Conservation (phyloP, 2,797 vertebrate species). For the Dendrocincla fuliginosa region DNA sequence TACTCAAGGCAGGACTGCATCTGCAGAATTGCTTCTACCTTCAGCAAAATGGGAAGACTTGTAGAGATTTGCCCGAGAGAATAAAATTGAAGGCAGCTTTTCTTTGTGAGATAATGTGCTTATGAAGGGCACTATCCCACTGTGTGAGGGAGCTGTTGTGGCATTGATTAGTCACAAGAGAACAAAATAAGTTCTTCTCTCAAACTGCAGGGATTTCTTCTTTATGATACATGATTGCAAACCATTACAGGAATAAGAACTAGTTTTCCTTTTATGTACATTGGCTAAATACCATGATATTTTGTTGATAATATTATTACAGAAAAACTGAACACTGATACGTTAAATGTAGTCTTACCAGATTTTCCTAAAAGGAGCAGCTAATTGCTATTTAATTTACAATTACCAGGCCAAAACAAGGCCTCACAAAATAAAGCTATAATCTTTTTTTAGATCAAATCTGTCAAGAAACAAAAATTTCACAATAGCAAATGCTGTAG, state of each 20-base stretch:
- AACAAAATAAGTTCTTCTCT: slow-evolving; percentile 8
- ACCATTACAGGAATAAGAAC: background rate
- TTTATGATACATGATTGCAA: background rate
- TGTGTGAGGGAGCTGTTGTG: background rate
- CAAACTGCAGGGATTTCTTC: background rate
- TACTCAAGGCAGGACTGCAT: background rate
- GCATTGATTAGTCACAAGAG: background rate
- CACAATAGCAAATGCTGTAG: slow-evolving; percentile 19
- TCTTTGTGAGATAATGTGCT: background rate
- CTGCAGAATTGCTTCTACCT: background rate
- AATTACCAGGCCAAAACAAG: slow-evolving; percentile 48
- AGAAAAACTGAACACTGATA: background rate
- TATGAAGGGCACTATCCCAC: background rate
- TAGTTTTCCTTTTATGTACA: background rate
- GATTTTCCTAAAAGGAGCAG: slow-evolving; percentile 34
- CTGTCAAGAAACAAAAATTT: slow-evolving; percentile 49
- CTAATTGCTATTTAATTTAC: slow-evolving; percentile 53
- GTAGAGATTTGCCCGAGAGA: background rate
- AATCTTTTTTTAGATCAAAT: slow-evolving; percentile 21
- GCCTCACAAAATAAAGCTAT: slow-evolving; percentile 50
- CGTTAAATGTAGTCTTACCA: background rate
- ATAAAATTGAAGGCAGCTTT: background rate
- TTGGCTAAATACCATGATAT: background rate
- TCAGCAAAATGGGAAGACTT: background rate
- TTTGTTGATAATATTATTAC: background rate